Percentiles rank a stretch among this genome's conserved stretches.
Conservation (phyloP, 2,113 vertebrate genomes). For the Phrynosoma platyrhinos region DNA sequence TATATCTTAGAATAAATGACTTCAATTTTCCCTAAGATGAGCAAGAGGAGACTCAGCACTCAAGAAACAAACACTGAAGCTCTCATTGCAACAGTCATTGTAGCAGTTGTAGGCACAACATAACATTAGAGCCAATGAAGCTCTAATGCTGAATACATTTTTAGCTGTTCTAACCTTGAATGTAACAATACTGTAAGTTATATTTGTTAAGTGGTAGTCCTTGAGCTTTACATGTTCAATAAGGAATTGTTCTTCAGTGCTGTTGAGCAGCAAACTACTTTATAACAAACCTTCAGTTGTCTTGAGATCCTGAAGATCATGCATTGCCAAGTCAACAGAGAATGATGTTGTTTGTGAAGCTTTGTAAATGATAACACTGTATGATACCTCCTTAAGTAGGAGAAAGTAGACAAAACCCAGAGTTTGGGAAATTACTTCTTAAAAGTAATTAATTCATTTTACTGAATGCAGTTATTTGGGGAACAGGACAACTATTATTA, state of each 20-base stretch:
- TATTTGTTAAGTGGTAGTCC: background rate
- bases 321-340: background rate
- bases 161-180: constrained; percentile 1
- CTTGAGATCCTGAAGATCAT: constrained; percentile 17
- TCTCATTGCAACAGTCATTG: background rate
- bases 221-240: background rate
- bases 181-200: background rate
- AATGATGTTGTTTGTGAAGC: background rate
- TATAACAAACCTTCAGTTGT: constrained; percentile 1
- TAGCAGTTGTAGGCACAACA: background rate
- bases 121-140: background rate
- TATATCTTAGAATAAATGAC: background rate
- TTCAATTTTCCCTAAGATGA: background rate
- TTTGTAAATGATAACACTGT: constrained; percentile 36
- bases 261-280: background rate
- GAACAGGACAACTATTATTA: too few species aligned
- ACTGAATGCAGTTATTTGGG: too few species aligned
- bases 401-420: constrained; percentile 13
- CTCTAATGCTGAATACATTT: background rate
- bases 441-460: too few species aligned
- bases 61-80: background rate
- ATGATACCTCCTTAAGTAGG: background rate
- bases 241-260: constrained; percentile 19
- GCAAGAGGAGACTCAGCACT: background rate
- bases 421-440: background rate